A percentile compares a stretch with the other conserved stretches of the same genome.
These are phyloP conservation scores for Onchidella celtica DNA, from an alignment of 2,888 invertebrate species.

Conservation along the genomic window DNA sequence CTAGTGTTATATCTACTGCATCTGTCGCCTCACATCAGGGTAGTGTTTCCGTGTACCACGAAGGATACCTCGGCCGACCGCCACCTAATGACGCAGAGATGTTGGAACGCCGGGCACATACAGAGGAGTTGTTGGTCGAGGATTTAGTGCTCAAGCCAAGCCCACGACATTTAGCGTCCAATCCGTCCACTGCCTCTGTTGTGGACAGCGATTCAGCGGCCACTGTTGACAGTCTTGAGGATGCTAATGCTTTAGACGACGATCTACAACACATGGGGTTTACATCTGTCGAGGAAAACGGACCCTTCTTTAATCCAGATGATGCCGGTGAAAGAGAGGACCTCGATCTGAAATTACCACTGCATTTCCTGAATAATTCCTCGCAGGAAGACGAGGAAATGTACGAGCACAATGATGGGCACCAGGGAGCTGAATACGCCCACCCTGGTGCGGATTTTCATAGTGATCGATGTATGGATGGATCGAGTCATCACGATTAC, in stretches of 20 bases:
- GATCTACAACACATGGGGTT: background rate
- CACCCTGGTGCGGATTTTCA: background rate
- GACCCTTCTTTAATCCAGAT: background rate
- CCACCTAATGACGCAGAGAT: background rate
- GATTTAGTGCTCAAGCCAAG: background rate
- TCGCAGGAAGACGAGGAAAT: conserved; percentile 13
- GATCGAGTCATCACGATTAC: conserved; percentile 10
- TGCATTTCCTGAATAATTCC: conserved; percentile 8
- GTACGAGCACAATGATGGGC: background rate
- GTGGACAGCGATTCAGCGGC: conserved; percentile 8
- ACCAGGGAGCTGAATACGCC: background rate
- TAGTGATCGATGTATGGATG: conserved; percentile 1
- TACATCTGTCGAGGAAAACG: background rate
- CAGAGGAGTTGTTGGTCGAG: conserved; percentile 26
- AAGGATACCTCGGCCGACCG: background rate
- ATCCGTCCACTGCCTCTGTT: background rate
- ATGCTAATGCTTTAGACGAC: background rate
- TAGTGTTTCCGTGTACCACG: conserved; percentile 8
- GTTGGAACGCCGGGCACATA: background rate
- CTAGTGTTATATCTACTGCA: conserved; percentile 4
- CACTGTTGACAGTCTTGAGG: conserved; percentile 9
- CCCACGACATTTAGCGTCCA: background rate
- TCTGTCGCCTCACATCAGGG: conserved; percentile 1
- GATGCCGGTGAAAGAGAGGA: background rate
- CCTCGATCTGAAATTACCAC: conserved; percentile 15